Evolutionary conservation across 2,888 invertebrate genomes (phyloP), one percentile per base, ranked within the genome.

Genomic region (Lingula anatina): DNA sequence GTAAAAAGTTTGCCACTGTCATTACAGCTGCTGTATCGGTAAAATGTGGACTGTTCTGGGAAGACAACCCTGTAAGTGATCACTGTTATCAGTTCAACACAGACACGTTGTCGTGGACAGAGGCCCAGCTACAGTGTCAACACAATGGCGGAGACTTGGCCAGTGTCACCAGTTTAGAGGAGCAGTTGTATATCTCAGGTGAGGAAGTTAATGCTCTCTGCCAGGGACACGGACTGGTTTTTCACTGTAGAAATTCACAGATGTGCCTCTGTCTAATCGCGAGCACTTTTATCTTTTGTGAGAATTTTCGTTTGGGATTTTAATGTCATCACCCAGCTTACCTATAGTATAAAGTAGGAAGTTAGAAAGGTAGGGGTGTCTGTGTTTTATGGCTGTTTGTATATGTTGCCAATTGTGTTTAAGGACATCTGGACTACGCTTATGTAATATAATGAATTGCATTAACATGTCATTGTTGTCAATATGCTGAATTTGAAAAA

Each of bases 31-130:
- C 56, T 9, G 59, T 60, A 50, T 59, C 60, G 21, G 47, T 52
- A n/a, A 57, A 57, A 37, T 65, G 65, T 52, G 63, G 64, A 28
- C 45, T 55, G 2, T 57, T 55, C 5, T 66, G 64, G 64, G 62
- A 64, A 36, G 58, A 59, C 27, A 46, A 54, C 9, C 55, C 55
- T 0, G 53, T 54, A 25, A 51, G 58, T 2, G 60, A 59, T 25
- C 56, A 52, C 46, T 60, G 65, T 42, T 62, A 59, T 43, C 56
- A 59, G 46, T 58, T 59, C 24, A 50, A 50, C 21, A 50, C 53
- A 3, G 50, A 51, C 21, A 55, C 56, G 24, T 41, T 58, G 24
- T 50, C 57, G 3, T 64, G 62, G 61, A 42, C 51, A 15, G 61
- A 63, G 40, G 66, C 66, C 2, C 39, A 53, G 1, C 41, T 49